Percentiles rank a stretch among this genome's conserved stretches.
These are phyloP conservation scores for Halcyon chelicuti DNA, from an alignment of 2,797 vertebrate genomes.

Conservation along the genomic window DNA sequence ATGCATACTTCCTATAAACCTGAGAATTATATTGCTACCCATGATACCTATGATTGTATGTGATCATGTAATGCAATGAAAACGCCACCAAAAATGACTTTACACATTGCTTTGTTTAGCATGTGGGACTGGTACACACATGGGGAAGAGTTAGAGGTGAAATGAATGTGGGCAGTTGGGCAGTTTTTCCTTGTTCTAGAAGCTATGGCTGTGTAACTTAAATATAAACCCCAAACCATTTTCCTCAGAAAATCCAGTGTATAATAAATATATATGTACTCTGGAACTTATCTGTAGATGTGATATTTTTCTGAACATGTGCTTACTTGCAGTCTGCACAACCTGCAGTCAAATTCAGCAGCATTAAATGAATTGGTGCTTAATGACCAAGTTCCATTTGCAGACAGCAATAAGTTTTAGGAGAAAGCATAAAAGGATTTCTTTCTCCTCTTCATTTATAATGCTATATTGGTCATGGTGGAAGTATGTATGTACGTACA, in stretches of 20 bases:
- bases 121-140: background rate
- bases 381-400: background rate
- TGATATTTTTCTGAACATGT: background rate
- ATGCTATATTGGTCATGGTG: background rate
- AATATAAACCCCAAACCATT: background rate
- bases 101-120: background rate
- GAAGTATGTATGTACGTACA: background rate
- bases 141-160: background rate
- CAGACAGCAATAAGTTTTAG: background rate
- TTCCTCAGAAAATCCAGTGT: background rate
- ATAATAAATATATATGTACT: background rate
- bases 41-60: fast-evolving
- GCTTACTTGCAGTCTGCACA: background rate
- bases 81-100: background rate
- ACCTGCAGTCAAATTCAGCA: background rate
- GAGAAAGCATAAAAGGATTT: background rate
- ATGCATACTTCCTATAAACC: background rate
- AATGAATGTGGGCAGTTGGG: background rate
- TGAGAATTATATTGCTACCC: background rate
- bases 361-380: background rate
- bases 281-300: background rate
- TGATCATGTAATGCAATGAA: background rate
- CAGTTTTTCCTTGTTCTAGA: background rate
- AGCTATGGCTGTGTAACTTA: background rate
- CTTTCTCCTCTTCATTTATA: background rate